phyloP scores from a whole-genome alignment of 2,888 invertebrate species.

The Hypomecis punctinalis region DNA sequence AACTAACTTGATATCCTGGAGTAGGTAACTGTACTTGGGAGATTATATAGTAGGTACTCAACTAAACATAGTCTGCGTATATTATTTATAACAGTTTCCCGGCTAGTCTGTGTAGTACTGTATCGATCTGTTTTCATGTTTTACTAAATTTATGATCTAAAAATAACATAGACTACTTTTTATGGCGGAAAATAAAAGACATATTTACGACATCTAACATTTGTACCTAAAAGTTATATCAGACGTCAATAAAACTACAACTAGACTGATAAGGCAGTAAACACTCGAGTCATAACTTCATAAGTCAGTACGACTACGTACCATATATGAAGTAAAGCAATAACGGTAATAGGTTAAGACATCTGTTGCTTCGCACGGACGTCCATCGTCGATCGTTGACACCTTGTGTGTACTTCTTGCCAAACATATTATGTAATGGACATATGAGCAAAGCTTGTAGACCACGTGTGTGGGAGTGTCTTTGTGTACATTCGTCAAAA shows the following conservation, averaged over 20 bases:
- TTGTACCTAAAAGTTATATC: neutral
- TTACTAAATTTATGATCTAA: too few species aligned
- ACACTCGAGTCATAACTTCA: constrained; percentile 32
- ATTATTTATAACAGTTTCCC: too few species aligned
- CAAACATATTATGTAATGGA: constrained; percentile 36
- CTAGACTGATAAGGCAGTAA: constrained; percentile 20
- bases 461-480: constrained; percentile 4
- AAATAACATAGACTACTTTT: too few species aligned
- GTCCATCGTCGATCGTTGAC: constrained; percentile 55
- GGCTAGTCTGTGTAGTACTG: too few species aligned
- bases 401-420: constrained; percentile 40
- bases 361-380: constrained; percentile 69
- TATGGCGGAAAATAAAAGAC: too few species aligned
- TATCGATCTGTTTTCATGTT: too few species aligned
- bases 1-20: too few species aligned
- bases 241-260: constrained; percentile 11
- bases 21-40: too few species aligned
- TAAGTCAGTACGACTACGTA: constrained; percentile 33
- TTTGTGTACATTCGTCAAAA: neutral
- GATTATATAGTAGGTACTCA: too few species aligned
- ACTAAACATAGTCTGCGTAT: too few species aligned
- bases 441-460: constrained; percentile 24
- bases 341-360: constrained; percentile 68
- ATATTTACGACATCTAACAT: too few species aligned
- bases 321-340: constrained; percentile 51